Conservation (phyloP, 2,113 vertebrate genomes). For the Tachycineta bicolor region DNA sequence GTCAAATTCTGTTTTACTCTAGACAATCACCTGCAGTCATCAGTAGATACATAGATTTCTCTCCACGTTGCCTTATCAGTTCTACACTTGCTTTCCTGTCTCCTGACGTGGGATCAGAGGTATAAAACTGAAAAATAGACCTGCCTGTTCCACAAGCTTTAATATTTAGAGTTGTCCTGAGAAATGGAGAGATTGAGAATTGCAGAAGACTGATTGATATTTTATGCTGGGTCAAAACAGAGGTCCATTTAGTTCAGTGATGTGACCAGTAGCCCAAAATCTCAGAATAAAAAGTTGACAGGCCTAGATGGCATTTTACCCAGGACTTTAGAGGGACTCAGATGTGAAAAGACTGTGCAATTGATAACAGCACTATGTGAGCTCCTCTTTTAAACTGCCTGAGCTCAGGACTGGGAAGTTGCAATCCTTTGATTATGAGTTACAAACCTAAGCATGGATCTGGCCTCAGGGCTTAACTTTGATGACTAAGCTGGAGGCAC, state of each 20-base stretch:
- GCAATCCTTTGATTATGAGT: background rate
- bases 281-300: background rate
- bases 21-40: background rate
- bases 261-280: background rate
- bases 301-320: background rate
- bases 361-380: background rate
- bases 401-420: background rate
- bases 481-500: background rate
- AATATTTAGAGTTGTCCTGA: background rate
- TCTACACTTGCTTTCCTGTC: background rate
- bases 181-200: background rate
- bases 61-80: background rate
- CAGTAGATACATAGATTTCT: background rate
- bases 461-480: background rate
- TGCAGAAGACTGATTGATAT: background rate
- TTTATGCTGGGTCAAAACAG: background rate
- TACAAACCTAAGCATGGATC: background rate
- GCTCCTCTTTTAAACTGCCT: background rate
- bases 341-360: background rate
- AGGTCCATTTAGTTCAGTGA: background rate
- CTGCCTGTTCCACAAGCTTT: background rate
- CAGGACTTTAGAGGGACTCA: background rate
- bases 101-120: background rate
- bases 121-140: background rate
- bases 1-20: background rate